Evolutionary conservation across 2,797 vertebrate genomes (phyloP), one percentile per base, ranked within the genome.

Genomic region (Lindbergichthys nudifrons): DNA sequence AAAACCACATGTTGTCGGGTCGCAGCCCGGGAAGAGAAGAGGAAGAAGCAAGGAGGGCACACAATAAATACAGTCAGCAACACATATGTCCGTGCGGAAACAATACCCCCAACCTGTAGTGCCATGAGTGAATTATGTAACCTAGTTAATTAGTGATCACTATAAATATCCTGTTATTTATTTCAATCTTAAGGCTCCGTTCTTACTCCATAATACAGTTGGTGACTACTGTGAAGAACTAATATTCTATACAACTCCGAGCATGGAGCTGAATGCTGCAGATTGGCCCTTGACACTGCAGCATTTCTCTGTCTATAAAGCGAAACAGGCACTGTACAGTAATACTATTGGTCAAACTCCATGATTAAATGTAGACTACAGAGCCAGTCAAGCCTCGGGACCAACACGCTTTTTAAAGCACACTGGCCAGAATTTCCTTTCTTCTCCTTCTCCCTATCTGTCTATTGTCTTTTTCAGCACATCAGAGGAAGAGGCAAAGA

Each of bases 381-480:
- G 53, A 81, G 56, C 43, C 70, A 65, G 73, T 80, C 43, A 75
- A 80, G 64, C 85, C 81, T 70, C 70, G 65, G 75, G 80, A 86
- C 70, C 73, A 56, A 72, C 75, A 54, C 21, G 47, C 47, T 87
- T 92, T 90, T 80, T 80, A 89, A 90, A 73, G 81, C 73, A 87
- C 73, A 84, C 75, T 61, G 76, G 75, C 80, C 72, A 64, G 73
- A 86, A 70, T 76, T 26, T 54, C 57, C 50, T 86, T 89, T 91
- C 80, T 88, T 90, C 85, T 85, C 21, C 64, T 52, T 67, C 68
- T 74, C 73, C 75, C 79, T 78, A 56, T 85, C 85, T 78, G 67
- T 86, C 87, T 84, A 83, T 92, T 90, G 89, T 92, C 85, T 92
- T 87, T 89, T 84, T 71, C 77, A 66, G 80, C 79, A 92, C 90